Base-by-base conservation (phyloP, 2,797 vertebrate genomes). In the Hylomyscus alleni region DNA sequence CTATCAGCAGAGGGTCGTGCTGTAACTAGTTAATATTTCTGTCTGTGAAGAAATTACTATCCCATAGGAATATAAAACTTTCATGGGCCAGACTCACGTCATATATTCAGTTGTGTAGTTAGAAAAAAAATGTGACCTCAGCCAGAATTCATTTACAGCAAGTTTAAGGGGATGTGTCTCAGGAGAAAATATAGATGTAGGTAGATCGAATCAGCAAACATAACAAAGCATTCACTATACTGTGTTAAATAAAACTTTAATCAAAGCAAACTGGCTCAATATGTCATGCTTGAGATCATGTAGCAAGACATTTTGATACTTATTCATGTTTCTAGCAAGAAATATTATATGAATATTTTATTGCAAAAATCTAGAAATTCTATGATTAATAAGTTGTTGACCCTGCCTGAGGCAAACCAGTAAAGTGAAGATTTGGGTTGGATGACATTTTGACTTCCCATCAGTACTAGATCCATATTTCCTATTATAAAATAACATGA, bases 401-500 rank as follows among this genome's bases (percentile, higher is more conserved):
- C 12, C 31, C 40, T 77, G 40, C 9, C 34, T 11, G 19, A 94
- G 20, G 52, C 58, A 95, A 95, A 15, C 31, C 56, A 90, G 52
- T 62, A 29, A 92, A 65, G 31, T 84, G 40, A 91, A 37, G 44
- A 81, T 86, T 67, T 89, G 31, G 87, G 76, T 47, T 76, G 58
- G 50, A 40, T 90, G 77, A 78, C 58, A 47, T 87, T 31, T 37
- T 82, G 58, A 52, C 40, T 92, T 97, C 80, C 91, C 17, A 93
- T 22, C 14, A 75, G 76, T 50, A 76, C 37, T 77, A 31, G 12
- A n/a, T 87, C 69, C 54, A 91, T 26, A 34, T 50, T 90, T 93
- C 17, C 24, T 34, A 65, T 6, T 67, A 13, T 34, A 97, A 92
- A 97, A 96, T 91, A 97, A 80, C 52, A 85, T 24, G 65, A 73